Conservation (phyloP, 2,888 invertebrate species). For the Acronicta alni region DNA sequence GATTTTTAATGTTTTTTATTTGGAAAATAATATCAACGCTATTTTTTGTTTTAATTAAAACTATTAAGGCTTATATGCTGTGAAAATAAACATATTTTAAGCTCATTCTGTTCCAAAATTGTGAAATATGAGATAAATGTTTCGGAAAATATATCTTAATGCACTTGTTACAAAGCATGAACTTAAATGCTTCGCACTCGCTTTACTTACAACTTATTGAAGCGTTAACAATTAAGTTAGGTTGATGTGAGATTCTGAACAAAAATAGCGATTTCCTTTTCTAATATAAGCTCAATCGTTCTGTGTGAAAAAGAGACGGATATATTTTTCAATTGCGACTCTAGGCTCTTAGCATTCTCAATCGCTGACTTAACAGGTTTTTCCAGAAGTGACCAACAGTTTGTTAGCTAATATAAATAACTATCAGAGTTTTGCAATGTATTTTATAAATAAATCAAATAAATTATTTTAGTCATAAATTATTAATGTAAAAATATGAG, state of each 20-base stretch:
- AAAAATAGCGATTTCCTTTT: conserved; percentile 64
- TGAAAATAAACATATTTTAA: conserved; percentile 69
- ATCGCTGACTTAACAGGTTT: conserved; percentile 86
- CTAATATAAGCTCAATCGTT: conserved; percentile 42
- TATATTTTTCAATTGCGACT: conserved; percentile 58
- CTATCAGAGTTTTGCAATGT: background rate
- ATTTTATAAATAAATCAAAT: background rate
- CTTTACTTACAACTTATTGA: conserved; percentile 63
- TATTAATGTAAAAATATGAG: background rate
- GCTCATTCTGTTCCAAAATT: conserved; percentile 67
- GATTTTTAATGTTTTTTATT: conserved; percentile 22
- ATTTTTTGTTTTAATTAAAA: conserved; percentile 38
- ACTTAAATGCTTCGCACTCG: conserved; percentile 52
- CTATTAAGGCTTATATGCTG: conserved; percentile 50
- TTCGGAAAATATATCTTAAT: conserved; percentile 60
- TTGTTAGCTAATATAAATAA: conserved; percentile 28
- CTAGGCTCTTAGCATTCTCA: conserved; percentile 72
- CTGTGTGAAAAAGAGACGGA: conserved; percentile 65
- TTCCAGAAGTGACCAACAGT: conserved; percentile 70
- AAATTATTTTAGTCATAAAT: background rate
- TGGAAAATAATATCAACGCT: conserved; percentile 21
- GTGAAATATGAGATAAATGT: conserved; percentile 74
- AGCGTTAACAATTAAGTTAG: conserved; percentile 65
- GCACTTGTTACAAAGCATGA: conserved; percentile 39
- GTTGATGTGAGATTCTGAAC: conserved; percentile 71